A percentile compares a stretch with the other conserved stretches of the same genome.
Evolutionary conservation across 2,113 vertebrate species (phyloP).

Genomic region (Channa maculata): DNA sequence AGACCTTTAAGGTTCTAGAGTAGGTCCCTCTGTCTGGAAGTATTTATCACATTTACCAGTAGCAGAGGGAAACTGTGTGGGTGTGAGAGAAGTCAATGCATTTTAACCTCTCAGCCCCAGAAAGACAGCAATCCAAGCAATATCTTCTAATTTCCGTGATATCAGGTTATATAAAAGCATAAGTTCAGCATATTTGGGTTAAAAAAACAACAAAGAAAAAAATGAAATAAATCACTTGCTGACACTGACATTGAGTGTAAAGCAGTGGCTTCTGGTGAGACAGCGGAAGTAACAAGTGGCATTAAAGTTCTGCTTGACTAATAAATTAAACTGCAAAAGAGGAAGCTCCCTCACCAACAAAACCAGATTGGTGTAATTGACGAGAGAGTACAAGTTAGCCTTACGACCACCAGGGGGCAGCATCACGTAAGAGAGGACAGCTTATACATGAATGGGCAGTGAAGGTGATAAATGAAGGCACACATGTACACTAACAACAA

Average conservation of each 20-base stretch:
- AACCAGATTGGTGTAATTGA: background rate
- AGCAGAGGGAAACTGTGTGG: conserved; percentile 20
- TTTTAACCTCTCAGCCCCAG: conserved; percentile 7
- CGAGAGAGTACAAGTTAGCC: conserved; percentile 10
- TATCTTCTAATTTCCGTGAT: no score
- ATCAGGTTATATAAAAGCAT: no score
- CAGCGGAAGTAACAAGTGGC: background rate
- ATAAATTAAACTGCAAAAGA: background rate
- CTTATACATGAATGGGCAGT: background rate
- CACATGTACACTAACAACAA: background rate
- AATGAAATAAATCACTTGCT: no score
- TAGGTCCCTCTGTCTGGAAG: no score
- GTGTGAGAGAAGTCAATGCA: conserved; percentile 44
- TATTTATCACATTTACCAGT: conserved; percentile 26
- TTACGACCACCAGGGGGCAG: conserved; percentile 67
- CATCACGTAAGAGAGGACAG: conserved; percentile 22
- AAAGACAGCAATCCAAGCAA: background rate
- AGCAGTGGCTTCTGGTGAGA: background rate
- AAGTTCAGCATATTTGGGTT: no score
- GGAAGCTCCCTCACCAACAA: background rate
- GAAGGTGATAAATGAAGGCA: background rate
- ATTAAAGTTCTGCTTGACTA: background rate
- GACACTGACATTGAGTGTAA: background rate
- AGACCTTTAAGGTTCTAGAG: no score
- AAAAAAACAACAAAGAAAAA: background rate